Base-by-base conservation (phyloP, 2,888 invertebrate species). In the Caenorhabditis wallacei region DNA sequence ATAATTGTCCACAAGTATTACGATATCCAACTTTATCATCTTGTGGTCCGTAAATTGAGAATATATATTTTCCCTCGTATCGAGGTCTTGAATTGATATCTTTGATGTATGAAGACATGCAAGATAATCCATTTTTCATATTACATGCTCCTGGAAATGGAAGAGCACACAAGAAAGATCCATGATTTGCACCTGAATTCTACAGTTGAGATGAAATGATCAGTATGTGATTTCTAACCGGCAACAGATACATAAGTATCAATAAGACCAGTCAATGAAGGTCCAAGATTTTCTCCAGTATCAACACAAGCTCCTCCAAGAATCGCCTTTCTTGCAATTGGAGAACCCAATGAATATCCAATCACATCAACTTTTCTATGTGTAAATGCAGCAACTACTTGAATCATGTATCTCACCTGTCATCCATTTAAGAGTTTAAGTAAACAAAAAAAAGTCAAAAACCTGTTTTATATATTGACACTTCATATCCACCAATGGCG, bases 21-120 rank as follows among this genome's bases (percentile, higher is more conserved):
- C 74, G 59, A 51, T 85, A 85, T 18, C 91, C 90, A n/a, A 91
- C 90, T 74, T 90, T 91, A 43, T 91, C 90, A 59, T 90, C 90
- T 13, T 80, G 80, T 7, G 82, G 84, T 22, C 88, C 88, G 59
- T 87, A 91, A 43, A 90, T 88, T 1, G 91, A 90, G 75, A 82
- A 90, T 24, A 91, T 83, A 59, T 85, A 79, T 18, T 75, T 68
- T 43, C 89, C 91, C 59, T 91, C 91, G 79, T 91, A 91, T 18
- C 84, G 79, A 22, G 70, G 74, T 54, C 88, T 87, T 18, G 88
- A 82, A 63, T 91, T 91, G 71, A 91, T 89, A 79, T 91, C 89
- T 35, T 76, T 81, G n/a, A 91, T 78, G 81, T 86, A 91, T 37
- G 64, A 18, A 1, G 89, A 89, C 16, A 70, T 83, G 61, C 91